Evolutionary conservation across 1,140 invertebrate genomes (phyloP).

Genomic region (Listronotus bonariensis): DNA sequence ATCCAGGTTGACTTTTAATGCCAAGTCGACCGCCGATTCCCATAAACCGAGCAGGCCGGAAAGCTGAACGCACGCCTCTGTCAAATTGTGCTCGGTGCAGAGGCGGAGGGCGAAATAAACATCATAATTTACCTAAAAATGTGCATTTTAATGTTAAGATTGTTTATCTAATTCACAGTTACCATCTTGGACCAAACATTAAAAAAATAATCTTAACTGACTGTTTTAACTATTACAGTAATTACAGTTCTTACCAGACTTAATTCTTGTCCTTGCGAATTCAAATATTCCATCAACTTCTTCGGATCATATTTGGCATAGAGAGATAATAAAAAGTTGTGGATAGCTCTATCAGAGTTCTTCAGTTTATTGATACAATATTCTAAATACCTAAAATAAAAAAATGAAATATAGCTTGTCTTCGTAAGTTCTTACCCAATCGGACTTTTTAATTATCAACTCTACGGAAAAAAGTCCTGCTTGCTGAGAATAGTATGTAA

Average conservation of each 20-base stretch:
- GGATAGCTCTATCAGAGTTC: conserved; percentile 82
- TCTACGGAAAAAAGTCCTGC: no score
- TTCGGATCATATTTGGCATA: conserved; percentile 77
- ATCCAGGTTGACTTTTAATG: conserved; percentile 80
- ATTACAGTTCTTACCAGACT: conserved; percentile 55
- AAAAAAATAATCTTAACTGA: no score
- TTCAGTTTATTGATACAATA: conserved; percentile 81
- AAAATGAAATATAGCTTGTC: no score
- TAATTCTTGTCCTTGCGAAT: conserved; percentile 73
- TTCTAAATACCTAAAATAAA: conserved; percentile 75
- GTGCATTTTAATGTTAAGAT: no score
- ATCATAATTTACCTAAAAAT: conserved; percentile 64
- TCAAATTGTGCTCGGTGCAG: conserved; percentile 72
- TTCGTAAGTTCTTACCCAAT: no score
- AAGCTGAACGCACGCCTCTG: conserved; percentile 88
- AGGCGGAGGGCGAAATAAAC: conserved; percentile 79
- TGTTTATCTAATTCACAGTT: no score
- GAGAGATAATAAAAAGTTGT: conserved; percentile 89
- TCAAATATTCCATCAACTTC: conserved; percentile 82
- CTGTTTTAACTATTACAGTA: no score
- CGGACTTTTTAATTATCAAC: no score
- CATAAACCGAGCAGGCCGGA: conserved; percentile 88
- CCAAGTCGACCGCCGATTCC: conserved; percentile 91
- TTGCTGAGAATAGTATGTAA: no score
- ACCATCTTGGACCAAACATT: no score